These are phyloP conservation scores for Sorex maritimensis DNA, from an alignment of 2,797 vertebrate species.

Conservation along the genomic window DNA sequence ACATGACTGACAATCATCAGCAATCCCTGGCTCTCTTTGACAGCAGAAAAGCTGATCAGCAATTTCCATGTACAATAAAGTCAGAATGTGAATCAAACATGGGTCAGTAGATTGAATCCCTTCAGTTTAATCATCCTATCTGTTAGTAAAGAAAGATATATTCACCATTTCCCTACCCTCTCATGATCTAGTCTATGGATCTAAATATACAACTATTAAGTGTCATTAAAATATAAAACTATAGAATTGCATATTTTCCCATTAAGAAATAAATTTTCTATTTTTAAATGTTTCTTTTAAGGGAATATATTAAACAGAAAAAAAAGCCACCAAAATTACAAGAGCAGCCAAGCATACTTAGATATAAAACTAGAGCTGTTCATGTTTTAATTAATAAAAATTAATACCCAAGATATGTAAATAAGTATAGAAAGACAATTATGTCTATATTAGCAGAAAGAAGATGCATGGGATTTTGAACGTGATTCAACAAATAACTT, in stretches of 20 bases:
- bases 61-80: not conserved
- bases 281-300: constrained; percentile 53
- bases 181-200: not conserved
- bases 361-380: not conserved
- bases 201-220: not conserved
- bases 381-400: constrained; percentile 36
- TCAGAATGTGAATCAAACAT: not conserved
- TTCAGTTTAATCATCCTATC: not conserved
- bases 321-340: constrained; percentile 41
- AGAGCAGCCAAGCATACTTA: not conserved
- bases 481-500: constrained; percentile 31
- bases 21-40: not conserved
- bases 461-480: not conserved
- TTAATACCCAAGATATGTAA: not conserved
- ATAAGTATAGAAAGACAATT: not conserved
- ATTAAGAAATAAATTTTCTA: not conserved
- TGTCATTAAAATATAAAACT: not conserved
- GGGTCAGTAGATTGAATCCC: not conserved
- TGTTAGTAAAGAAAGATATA: constrained; percentile 16
- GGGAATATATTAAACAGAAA: constrained; percentile 21
- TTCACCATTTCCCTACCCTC: not conserved
- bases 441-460: not conserved
- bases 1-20: not conserved
- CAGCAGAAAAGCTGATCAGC: not conserved
- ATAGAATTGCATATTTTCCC: constrained; percentile 31